phyloP scores from a whole-genome alignment of 2,888 invertebrate species.

The Papilio protenor region DNA sequence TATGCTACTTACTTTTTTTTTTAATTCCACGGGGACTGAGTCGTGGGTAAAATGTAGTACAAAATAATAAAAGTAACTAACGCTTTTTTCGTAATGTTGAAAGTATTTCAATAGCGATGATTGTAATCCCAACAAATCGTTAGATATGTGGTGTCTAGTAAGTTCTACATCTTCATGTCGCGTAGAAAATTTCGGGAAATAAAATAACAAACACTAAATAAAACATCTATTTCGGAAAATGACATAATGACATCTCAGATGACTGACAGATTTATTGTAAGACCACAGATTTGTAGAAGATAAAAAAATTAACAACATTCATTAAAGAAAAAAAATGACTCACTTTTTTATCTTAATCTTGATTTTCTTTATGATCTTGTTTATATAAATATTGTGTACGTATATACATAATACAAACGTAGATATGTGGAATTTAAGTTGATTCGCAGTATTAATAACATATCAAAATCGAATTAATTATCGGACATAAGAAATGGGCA shows the following conservation, averaged over 20 bases:
- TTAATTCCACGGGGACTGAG: too few species aligned
- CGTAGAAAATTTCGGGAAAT: neutral
- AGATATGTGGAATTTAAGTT: neutral
- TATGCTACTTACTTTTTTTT: too few species aligned
- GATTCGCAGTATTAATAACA: neutral
- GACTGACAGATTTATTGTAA: neutral
- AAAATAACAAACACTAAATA: neutral
- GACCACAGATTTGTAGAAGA: neutral
- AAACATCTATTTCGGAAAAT: neutral
- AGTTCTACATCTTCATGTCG: neutral
- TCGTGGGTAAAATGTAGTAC: too few species aligned
- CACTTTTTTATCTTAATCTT: neutral
- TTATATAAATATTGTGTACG: neutral
- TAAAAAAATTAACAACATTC: neutral
- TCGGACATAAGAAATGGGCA: conserved; percentile 3
- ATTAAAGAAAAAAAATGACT: neutral
- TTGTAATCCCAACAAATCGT: neutral
- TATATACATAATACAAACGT: neutral
- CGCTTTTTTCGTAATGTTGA: conserved; percentile 29
- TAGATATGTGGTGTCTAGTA: neutral
- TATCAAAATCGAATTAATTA: conserved; percentile 6
- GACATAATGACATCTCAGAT: neutral
- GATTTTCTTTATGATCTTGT: neutral
- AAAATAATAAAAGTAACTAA: neutral
- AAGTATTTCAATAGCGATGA: conserved; percentile 5